These are phyloP conservation scores for Melanaphis sacchari DNA, from an alignment of 1,140 invertebrate genomes.

Conservation along the genomic window DNA sequence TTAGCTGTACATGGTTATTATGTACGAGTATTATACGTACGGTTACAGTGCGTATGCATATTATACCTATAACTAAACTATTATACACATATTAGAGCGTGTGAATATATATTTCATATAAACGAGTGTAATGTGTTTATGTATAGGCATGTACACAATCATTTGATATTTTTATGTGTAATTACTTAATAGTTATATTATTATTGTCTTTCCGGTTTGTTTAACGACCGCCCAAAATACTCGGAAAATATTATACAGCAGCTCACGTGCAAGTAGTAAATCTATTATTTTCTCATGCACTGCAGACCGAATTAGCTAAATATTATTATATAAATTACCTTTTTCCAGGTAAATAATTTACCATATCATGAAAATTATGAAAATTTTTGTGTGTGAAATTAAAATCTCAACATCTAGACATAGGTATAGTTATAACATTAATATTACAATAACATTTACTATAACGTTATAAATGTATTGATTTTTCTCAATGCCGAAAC, in stretches of 20 bases:
- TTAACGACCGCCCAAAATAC: background rate
- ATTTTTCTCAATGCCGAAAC: no score
- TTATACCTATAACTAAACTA: background rate
- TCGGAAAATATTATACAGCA: background rate
- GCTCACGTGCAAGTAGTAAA: background rate
- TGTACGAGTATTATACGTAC: background rate
- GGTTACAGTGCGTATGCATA: background rate
- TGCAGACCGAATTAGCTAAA: background rate
- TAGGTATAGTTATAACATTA: background rate
- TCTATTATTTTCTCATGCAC: background rate
- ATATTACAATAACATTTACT: no score
- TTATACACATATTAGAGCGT: background rate
- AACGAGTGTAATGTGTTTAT: background rate
- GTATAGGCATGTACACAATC: background rate
- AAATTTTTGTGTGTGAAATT: background rate
- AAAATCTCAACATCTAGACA: background rate
- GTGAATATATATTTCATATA: background rate
- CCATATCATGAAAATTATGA: background rate
- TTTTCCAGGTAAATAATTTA: background rate
- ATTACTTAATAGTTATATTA: background rate
- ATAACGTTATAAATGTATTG: no score
- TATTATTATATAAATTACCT: background rate
- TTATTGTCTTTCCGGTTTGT: background rate
- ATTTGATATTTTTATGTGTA: background rate
- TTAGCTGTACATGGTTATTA: background rate